These are phyloP conservation scores for Thalassarche chlororhynchos DNA, from an alignment of 2,113 vertebrate genomes.

Conservation along the genomic window DNA sequence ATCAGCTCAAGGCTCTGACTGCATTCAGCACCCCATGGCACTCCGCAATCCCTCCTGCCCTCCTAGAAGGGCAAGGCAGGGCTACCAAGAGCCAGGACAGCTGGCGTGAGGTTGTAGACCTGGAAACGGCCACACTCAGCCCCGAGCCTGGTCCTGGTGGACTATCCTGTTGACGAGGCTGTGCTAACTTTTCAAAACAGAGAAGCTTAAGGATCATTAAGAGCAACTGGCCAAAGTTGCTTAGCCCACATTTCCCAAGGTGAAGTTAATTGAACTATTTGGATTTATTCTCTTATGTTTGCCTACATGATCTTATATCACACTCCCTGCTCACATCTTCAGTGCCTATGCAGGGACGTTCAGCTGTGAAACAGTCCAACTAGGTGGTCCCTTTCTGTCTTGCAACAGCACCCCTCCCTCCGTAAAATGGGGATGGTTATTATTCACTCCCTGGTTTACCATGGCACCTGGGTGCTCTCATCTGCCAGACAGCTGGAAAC, in stretches of 20 bases:
- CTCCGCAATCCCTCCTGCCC: rapidly evolving
- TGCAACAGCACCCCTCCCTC: not conserved
- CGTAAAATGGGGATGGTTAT: not conserved
- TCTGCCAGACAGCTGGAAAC: slow-evolving; percentile 48
- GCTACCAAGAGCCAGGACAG: rapidly evolving
- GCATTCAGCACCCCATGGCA: not conserved
- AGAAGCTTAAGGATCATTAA: not conserved
- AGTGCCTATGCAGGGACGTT: not conserved
- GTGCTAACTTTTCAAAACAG: not conserved
- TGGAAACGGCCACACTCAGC: rapidly evolving
- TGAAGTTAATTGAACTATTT: not conserved
- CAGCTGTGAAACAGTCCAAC: not conserved
- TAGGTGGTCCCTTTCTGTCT: not conserved
- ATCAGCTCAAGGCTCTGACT: not conserved
- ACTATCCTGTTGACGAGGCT: not conserved
- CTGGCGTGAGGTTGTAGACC: rapidly evolving
- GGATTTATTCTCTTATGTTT: not conserved
- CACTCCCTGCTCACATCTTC: not conserved
- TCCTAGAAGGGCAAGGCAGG: no score
- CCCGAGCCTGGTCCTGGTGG: rapidly evolving
- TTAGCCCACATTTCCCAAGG: not conserved
- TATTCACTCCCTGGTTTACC: not conserved
- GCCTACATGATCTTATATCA: not conserved
- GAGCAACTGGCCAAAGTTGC: not conserved
- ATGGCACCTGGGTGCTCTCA: slow-evolving; percentile 18